A percentile compares a stretch with the other conserved stretches of the same genome.
Evolutionary conservation across 2,113 vertebrate genomes (phyloP).

Genomic region (Lophochroa leadbeateri): DNA sequence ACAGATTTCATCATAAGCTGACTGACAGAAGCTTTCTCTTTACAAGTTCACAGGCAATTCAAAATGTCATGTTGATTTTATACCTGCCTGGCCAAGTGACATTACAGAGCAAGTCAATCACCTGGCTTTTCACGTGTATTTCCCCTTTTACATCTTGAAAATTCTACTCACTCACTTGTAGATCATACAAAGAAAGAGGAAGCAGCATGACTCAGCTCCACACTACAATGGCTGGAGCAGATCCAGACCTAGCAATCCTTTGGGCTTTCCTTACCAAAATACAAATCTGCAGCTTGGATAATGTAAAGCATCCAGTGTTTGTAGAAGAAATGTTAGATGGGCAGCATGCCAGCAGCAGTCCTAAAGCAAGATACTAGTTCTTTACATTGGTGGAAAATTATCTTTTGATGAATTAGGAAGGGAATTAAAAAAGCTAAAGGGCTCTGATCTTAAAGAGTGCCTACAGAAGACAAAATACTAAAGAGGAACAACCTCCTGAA

Average conservation of each 20-base stretch:
- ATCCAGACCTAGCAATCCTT: constrained; percentile 41
- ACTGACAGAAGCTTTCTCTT: not conserved
- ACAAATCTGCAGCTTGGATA: constrained; percentile 34
- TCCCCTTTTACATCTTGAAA: constrained; percentile 28
- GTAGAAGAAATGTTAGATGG: constrained; percentile 22
- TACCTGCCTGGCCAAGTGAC: not conserved
- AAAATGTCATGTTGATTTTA: not conserved
- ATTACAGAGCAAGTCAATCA: not conserved
- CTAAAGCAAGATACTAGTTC: not conserved
- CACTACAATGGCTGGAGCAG: constrained; percentile 57
- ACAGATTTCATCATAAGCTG: not conserved
- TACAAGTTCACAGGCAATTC: not conserved
- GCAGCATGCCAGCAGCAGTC: constrained; percentile 32
- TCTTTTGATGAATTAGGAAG: not conserved
- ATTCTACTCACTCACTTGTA: constrained; percentile 23
- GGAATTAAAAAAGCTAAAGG: not conserved
- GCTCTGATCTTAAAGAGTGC: not conserved
- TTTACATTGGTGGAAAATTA: not conserved
- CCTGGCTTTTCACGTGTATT: not conserved
- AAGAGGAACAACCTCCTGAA: not conserved
- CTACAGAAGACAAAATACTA: not conserved
- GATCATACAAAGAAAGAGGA: constrained; percentile 46
- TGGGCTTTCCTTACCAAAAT: constrained; percentile 60
- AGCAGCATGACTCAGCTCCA: constrained; percentile 65
- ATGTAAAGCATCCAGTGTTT: constrained; percentile 38